Conservation (phyloP, 2,888 invertebrate genomes). For the Xanthorhoe designata region DNA sequence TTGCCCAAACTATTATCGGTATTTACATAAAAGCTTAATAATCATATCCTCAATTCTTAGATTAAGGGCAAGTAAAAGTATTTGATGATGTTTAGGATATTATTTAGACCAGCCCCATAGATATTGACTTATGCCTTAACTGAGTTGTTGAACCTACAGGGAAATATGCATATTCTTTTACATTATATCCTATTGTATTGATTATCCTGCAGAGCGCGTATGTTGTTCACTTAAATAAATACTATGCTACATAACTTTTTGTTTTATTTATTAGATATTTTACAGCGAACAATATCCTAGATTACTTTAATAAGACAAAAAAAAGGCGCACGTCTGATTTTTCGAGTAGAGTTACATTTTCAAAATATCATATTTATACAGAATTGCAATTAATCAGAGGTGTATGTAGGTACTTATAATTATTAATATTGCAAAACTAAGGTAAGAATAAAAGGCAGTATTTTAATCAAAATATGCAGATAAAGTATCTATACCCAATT, state of each 20-base stretch:
- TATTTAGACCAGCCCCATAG: constrained; percentile 22
- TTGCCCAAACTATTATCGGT: constrained; percentile 15
- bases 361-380: no score
- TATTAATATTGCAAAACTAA: no score
- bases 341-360: no score
- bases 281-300: no score
- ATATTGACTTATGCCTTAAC: constrained; percentile 53
- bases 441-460: no score
- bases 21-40: constrained; percentile 28
- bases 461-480: no score
- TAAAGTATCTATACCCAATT: not conserved
- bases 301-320: no score
- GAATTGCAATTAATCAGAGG: no score
- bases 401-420: no score
- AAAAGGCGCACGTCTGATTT: no score
- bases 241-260: constrained; percentile 57
- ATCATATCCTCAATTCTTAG: constrained; percentile 31
- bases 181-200: constrained; percentile 60
- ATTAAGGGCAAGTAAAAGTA: not conserved
- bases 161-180: constrained; percentile 71
- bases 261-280: constrained; percentile 39
- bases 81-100: constrained; percentile 11
- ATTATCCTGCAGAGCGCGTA: constrained; percentile 61
- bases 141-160: constrained; percentile 73
- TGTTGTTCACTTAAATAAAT: constrained; percentile 66